Base-by-base conservation (phyloP, 2,888 invertebrate genomes). In the Lapara coniferarum region DNA sequence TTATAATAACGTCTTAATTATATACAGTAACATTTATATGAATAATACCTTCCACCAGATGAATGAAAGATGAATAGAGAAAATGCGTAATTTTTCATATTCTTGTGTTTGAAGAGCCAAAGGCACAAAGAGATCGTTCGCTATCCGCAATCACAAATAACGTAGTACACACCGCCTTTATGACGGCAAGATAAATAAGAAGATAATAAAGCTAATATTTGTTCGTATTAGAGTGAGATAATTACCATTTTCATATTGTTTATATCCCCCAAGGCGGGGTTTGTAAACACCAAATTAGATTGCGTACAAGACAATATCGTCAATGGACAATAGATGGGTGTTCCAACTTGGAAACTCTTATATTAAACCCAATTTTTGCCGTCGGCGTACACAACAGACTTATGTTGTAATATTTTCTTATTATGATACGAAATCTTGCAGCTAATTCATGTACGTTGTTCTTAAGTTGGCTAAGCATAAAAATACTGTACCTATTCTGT, bases 221-320 rank as follows among this genome's bases (percentile, higher is more conserved):
- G 30, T 53, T 25, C 59, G 55, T 67, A 63, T 63, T 68, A 53
- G 44, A 46, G 44, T 14, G 30, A 67, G 25, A 63, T 70, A 67
- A 70, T 63, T 55, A 70, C 58, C 63, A 63, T 69, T 59, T 51
- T 59, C 59, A 16, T 53, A 63, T 53, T 63, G 63, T 53, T 71
- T 68, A 68, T 37, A 7, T 68, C 37, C 13, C 51, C 16, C 13
- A n/a, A 52, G 63, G 63, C 63, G 63, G 19, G 7, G 63, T 49
- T 46, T 63, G 49, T 63, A 63, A 63, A 63, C 63, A 19, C 63
- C 13, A 63, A 19, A 49, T 63, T 46, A 59, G 46, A 59, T 59
- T 63, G 19, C 49, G 19, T 13, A 63, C 12, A 49, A 63, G 49
- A 63, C 46, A 59, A 63, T 63, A 63, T 19, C 19, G 49, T 46